Conservation (phyloP, 92 coral and sea anemone species). For the Phenganax marumi region DNA sequence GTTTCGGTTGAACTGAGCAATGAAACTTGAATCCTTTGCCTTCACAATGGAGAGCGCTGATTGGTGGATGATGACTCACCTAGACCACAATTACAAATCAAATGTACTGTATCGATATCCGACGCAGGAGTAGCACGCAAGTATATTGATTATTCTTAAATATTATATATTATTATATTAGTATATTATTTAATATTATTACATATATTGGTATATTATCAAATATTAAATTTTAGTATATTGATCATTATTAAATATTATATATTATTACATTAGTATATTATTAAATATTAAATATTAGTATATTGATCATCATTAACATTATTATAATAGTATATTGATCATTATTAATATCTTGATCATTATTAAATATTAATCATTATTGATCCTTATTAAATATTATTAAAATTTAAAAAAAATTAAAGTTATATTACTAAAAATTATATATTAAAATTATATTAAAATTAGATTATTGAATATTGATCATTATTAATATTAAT, state of each 20-base stretch:
- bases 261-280: background rate
- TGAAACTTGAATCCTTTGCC: slow-evolving; percentile 85
- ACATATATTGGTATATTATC: no score
- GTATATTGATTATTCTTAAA: no score
- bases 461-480: background rate
- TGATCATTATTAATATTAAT: background rate
- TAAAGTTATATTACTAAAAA: no score
- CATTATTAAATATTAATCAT: no score
- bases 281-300: no score
- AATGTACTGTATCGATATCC: background rate
- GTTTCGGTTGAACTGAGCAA: slow-evolving; percentile 95
- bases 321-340: background rate
- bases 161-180: no score
- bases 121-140: no score
- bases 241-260: background rate
- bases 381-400: no score
- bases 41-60: slow-evolving; percentile 86
- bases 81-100: slow-evolving; percentile 10
- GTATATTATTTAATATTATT: no score
- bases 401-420: no score
- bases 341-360: background rate
- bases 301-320: background rate
- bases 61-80: slow-evolving; percentile 99
- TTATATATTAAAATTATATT: background rate
- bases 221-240: background rate